Percentiles rank a stretch among this genome's conserved stretches.
These are phyloP conservation scores for Aphodius sticticus DNA, from an alignment of 2,888 invertebrate genomes.

Conservation along the genomic window DNA sequence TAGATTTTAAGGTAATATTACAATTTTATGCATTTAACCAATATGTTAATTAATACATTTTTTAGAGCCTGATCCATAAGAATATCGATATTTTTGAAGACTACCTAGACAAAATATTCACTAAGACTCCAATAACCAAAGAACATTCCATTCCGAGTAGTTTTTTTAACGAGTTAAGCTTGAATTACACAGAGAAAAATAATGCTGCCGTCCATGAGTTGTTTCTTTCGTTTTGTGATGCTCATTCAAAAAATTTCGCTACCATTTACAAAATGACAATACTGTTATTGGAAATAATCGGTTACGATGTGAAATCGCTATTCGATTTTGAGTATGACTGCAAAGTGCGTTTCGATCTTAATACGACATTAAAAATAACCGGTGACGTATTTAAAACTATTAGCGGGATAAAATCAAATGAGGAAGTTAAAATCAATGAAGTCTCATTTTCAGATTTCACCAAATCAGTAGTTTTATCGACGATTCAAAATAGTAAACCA, in stretches of 20 bases:
- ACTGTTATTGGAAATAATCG: conserved; percentile 47
- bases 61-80: background rate
- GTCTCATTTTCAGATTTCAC: conserved; percentile 46
- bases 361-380: conserved; percentile 45
- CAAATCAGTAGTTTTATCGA: conserved; percentile 47
- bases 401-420: conserved; percentile 39
- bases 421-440: conserved; percentile 46
- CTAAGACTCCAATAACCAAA: background rate
- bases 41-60: conserved; percentile 38
- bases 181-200: background rate
- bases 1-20: background rate
- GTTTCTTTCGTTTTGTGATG: background rate
- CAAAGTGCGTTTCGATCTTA: conserved; percentile 34
- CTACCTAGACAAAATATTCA: background rate
- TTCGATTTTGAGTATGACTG: conserved; percentile 43
- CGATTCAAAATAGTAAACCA: conserved; percentile 46
- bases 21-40: conserved; percentile 13
- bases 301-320: conserved; percentile 48
- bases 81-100: background rate
- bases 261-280: conserved; percentile 49
- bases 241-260: background rate
- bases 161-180: background rate
- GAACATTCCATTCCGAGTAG: background rate
- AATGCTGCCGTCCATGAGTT: background rate
- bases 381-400: conserved; percentile 37